Percentiles rank a stretch among this genome's conserved stretches.
Conservation (phyloP, 2,888 invertebrate genomes). For the Hyalella azteca region DNA sequence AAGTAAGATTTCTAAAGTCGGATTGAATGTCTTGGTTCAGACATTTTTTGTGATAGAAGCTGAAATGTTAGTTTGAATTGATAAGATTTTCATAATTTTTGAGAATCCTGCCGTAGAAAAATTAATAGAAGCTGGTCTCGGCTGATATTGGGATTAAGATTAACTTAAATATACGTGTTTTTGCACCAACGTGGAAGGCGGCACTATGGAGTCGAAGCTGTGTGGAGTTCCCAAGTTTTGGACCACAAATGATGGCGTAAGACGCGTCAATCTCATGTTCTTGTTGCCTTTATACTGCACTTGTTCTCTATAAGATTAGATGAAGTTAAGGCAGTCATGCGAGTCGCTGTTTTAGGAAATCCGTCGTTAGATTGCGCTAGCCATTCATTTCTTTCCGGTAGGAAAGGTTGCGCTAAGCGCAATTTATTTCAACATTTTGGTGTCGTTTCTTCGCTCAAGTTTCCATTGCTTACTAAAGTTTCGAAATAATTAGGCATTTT, state of each 20-base stretch:
- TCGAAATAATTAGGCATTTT: too few species aligned
- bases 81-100: too few species aligned
- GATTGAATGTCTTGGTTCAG: too few species aligned
- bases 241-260: slow-evolving; percentile 19
- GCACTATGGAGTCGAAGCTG: too few species aligned
- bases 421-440: neutral
- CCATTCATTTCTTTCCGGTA: neutral
- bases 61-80: too few species aligned
- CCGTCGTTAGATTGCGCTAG: neutral
- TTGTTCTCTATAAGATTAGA: neutral
- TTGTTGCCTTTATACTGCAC: slow-evolving; percentile 21
- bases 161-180: too few species aligned
- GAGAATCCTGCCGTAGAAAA: too few species aligned
- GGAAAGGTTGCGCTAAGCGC: neutral
- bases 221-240: neutral
- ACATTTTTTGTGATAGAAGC: too few species aligned
- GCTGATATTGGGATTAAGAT: too few species aligned
- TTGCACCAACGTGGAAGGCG: too few species aligned
- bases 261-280: slow-evolving; percentile 1
- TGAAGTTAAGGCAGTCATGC: neutral
- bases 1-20: too few species aligned
- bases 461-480: neutral
- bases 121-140: too few species aligned
- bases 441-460: neutral
- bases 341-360: neutral